A percentile compares a stretch with the other conserved stretches of the same genome.
Conservation (phyloP, 2,888 invertebrate species). For the Aphidoletes aphidimyza region DNA sequence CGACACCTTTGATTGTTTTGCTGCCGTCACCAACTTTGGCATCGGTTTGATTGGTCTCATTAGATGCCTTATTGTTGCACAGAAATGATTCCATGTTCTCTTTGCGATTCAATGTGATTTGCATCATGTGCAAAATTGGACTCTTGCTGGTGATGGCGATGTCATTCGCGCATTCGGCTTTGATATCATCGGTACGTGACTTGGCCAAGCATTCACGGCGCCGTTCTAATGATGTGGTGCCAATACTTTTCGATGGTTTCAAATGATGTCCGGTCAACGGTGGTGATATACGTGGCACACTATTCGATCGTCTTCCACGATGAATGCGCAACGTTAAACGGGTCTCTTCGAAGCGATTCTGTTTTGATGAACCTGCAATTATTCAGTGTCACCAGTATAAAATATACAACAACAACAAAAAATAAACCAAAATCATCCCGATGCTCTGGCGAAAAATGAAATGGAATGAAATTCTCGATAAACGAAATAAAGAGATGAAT, state of each 20-base stretch:
- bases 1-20: slow-evolving; percentile 74
- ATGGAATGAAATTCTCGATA: neutral
- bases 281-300: slow-evolving; percentile 71
- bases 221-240: slow-evolving; percentile 50
- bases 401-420: slow-evolving; percentile 9
- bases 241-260: slow-evolving; percentile 50
- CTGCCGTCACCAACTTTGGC: neutral
- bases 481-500: neutral
- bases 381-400: slow-evolving; percentile 34
- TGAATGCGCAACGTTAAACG: slow-evolving; percentile 90
- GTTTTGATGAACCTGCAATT: slow-evolving; percentile 72
- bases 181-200: slow-evolving; percentile 39
- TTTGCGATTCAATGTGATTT: slow-evolving; percentile 68
- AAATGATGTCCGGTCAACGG: slow-evolving; percentile 61
- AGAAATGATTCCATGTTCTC: slow-evolving; percentile 67
- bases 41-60: slow-evolving; percentile 58
- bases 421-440: slow-evolving; percentile 18
- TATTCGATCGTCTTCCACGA: slow-evolving; percentile 73
- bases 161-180: slow-evolving; percentile 22
- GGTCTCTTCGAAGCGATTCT: slow-evolving; percentile 84
- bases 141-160: slow-evolving; percentile 50
- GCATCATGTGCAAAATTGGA: slow-evolving; percentile 55
- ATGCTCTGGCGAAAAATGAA: slow-evolving; percentile 6
- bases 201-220: slow-evolving; percentile 10
- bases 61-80: slow-evolving; percentile 66